A percentile compares a stretch with the other conserved stretches of the same genome.
Conservation (phyloP, 2,113 vertebrate genomes). For the Alosa alosa region DNA sequence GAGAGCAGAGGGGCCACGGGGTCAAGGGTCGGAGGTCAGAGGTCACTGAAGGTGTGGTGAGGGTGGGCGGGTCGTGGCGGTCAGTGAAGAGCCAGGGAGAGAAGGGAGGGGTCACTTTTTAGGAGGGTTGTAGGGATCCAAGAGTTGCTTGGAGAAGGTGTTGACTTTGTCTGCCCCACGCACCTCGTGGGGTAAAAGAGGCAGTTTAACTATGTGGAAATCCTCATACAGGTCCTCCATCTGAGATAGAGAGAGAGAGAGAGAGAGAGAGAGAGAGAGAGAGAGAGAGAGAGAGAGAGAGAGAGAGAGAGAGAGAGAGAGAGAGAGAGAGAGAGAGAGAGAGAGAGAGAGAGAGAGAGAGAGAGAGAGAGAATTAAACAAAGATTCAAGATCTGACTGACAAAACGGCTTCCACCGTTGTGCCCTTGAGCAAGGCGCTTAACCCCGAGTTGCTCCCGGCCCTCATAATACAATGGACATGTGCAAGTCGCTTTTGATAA, state of each 20-base stretch:
- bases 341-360: not conserved
- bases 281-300: not conserved
- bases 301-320: not conserved
- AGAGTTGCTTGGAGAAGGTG: constrained; percentile 86
- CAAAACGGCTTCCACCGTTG: too few species aligned
- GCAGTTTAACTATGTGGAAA: constrained; percentile 93
- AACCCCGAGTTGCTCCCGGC: too few species aligned
- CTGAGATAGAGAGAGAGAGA: constrained; percentile 57
- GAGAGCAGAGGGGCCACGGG: not conserved
- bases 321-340: not conserved
- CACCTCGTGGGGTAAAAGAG: constrained; percentile 88
- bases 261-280: not conserved
- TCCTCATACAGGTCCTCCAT: constrained; percentile 97
- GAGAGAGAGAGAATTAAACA: not conserved
- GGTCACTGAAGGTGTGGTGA: constrained; percentile 40
- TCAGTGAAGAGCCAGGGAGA: not conserved
- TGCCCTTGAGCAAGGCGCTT: too few species aligned
- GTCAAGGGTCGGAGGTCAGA: constrained; percentile 39
- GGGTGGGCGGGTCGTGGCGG: not conserved
- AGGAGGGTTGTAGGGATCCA: constrained; percentile 89
- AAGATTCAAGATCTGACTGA: too few species aligned
- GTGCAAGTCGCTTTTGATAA: too few species aligned
- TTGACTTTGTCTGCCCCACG: constrained; percentile 90
- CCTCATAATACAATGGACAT: too few species aligned
- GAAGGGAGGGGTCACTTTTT: constrained; percentile 68